These are phyloP conservation scores for Rhingia campestris DNA, from an alignment of 2,888 invertebrate genomes.

Conservation along the genomic window DNA sequence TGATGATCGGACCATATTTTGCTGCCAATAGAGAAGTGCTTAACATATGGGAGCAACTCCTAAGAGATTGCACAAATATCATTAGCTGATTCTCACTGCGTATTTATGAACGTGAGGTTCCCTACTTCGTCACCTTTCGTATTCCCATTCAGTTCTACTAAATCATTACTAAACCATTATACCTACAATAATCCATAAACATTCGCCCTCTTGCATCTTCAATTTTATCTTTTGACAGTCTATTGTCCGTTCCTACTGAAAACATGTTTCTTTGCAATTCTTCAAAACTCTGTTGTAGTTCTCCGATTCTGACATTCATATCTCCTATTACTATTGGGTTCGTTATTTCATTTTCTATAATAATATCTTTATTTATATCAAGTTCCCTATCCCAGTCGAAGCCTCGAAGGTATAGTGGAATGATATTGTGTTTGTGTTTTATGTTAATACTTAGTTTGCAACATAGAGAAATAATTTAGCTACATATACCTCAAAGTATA, in stretches of 20 bases:
- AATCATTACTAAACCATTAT: background rate
- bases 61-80: constrained; percentile 1
- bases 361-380: background rate
- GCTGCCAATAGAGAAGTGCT: background rate
- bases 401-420: too few species aligned
- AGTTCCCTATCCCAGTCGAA: constrained; percentile 3
- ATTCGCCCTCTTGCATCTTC: background rate
- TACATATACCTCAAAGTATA: too few species aligned
- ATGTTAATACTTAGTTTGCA: too few species aligned
- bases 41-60: background rate
- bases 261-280: background rate
- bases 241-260: background rate
- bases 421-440: too few species aligned
- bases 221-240: background rate
- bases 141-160: background rate
- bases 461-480: too few species aligned
- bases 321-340: too few species aligned
- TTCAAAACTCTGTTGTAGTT: background rate
- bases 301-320: background rate
- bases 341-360: background rate
- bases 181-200: background rate
- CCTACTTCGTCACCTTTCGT: constrained; percentile 1
- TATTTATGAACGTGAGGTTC: background rate
- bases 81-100: background rate
- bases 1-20: background rate